Conservation (phyloP, 2,888 invertebrate species). For the Cephalotes varians region DNA sequence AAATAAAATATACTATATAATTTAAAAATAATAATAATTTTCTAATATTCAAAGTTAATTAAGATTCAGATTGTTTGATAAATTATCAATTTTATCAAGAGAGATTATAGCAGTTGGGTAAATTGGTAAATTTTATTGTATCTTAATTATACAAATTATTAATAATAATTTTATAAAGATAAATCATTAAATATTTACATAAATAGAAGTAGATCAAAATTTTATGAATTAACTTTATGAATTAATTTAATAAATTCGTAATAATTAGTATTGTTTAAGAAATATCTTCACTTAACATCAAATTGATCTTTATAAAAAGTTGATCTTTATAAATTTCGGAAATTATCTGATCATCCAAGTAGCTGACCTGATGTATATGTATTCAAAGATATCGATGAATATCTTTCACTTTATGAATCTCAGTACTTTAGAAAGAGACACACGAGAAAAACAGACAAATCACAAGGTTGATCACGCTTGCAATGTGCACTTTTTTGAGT, state of each 20-base stretch:
- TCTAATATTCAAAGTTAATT: background rate
- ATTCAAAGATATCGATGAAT: background rate
- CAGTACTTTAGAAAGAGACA: conserved; percentile 8
- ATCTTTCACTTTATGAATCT: background rate
- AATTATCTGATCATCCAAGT: conserved; percentile 15
- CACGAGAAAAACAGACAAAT: conserved; percentile 37
- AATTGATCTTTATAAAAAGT: background rate
- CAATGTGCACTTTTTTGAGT: conserved; percentile 33
- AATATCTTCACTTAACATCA: background rate
- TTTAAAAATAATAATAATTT: background rate
- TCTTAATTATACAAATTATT: background rate
- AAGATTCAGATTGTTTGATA: background rate
- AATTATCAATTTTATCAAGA: background rate
- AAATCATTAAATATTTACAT: background rate
- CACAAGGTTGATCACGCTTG: conserved; percentile 37
- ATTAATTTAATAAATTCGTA: background rate
- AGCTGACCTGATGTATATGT: conserved; percentile 2
- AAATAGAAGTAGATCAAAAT: background rate
- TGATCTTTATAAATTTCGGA: background rate
- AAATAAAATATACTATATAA: background rate
- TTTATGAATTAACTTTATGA: background rate
- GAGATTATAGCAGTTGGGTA: background rate
- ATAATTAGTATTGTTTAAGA: background rate
- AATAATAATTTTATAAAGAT: background rate
- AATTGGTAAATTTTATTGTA: background rate